Base-by-base conservation (phyloP, 2,888 invertebrate genomes). In the Lathronympha strigana region DNA sequence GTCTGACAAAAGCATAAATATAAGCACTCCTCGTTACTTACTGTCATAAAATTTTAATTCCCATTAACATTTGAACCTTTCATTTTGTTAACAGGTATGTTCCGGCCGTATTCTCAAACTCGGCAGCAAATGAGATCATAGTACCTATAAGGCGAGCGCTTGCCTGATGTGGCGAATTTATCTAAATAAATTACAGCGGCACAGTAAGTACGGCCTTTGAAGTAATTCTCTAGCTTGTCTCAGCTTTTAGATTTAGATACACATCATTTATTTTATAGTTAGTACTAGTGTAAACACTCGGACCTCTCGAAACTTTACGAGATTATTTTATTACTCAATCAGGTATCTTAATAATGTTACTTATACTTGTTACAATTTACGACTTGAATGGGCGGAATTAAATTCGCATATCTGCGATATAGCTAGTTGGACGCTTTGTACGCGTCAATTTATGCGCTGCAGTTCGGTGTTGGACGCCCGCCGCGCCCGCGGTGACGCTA, bases 1-100 rank as follows among this genome's bases (percentile, higher is more conserved):
- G 67, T 69, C 76, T 75, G 73, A 77, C 83, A 82, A 80, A 82
- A 77, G 76, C 75, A 72, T 77, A 81, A n/a, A 81, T 76, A 66
- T 67, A 61, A 45, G 45, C 64, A 66, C 67, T 69, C 68, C 66
- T 63, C 60, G 67, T 69, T 71, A 68, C 69, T 71, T 71, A 68
- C 69, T 68, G 66, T 80, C 82, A 76, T 85, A 81, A 83, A 74
- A 81, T 80, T 81, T 80, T 78, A 81, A 82, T 79, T 75, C 73
- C 74, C 72, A 73, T 73, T 73, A 71, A 55, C 74, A 75, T 76
- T 75, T 69, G 69, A 67, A 69, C 69, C 71, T 73, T 75, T 75
- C 77, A 73, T 82, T 81, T 83, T 85, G 83, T 87, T 86, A 64
- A 69, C 84, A 85, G 83, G 87, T 88, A 86, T 76, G 70, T 72